Evolutionary conservation across 2,797 vertebrate species (phyloP).

Genomic region (Cephalopachus bancanus): DNA sequence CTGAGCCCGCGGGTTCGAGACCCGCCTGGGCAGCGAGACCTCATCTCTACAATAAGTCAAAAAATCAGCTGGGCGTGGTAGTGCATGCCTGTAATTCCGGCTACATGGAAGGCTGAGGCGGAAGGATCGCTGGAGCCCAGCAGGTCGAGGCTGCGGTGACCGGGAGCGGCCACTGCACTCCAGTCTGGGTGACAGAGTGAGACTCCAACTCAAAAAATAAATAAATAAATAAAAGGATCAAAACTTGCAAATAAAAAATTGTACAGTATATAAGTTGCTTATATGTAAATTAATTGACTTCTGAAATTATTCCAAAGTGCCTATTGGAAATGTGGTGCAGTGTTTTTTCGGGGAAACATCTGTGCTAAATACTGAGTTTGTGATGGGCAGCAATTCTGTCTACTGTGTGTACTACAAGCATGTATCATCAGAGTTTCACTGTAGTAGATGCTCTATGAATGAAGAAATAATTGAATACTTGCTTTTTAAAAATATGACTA

Average conservation of each 20-base stretch:
- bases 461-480: background rate
- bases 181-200: too few relatives aligned
- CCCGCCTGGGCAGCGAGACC: too few relatives aligned
- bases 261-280: background rate
- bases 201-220: too few relatives aligned
- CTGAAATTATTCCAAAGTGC: background rate
- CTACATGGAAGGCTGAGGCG: too few relatives aligned
- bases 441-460: background rate
- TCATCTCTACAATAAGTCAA: too few relatives aligned
- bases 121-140: too few relatives aligned
- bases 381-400: background rate
- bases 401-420: background rate
- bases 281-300: slow-evolving; percentile 16
- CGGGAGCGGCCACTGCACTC: too few relatives aligned
- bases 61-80: too few relatives aligned
- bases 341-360: background rate
- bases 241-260: background rate
- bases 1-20: too few relatives aligned
- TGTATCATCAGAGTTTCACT: background rate
- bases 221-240: background rate
- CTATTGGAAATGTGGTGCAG: background rate
- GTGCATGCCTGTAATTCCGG: too few relatives aligned
- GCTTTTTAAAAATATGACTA: background rate
- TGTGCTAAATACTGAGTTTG: background rate
- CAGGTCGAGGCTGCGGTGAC: too few relatives aligned